Conservation (phyloP, 2,888 invertebrate genomes). For the Agriopis aurantiaria region DNA sequence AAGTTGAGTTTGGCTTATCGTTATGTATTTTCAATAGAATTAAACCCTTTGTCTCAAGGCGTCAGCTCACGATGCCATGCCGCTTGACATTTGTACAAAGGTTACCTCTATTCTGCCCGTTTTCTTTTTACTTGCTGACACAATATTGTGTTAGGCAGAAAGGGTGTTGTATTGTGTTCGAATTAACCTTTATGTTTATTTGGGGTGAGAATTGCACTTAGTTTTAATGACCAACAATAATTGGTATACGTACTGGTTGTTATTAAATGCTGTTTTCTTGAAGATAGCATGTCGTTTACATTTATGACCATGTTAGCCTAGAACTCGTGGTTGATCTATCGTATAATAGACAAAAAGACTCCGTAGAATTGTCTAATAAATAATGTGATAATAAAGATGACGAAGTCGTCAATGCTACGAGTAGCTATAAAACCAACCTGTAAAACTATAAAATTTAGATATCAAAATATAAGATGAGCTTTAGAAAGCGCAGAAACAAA, state of each 20-base stretch:
- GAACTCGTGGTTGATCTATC: constrained; percentile 28
- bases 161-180: constrained; percentile 76
- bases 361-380: constrained; percentile 61
- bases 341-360: constrained; percentile 35
- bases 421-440: constrained; percentile 70
- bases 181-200: constrained; percentile 49
- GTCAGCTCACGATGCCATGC: constrained; percentile 68
- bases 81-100: constrained; percentile 84
- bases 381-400: constrained; percentile 70
- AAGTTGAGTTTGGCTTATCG: constrained; percentile 65
- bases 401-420: constrained; percentile 62
- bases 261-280: constrained; percentile 20
- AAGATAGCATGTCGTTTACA: constrained; percentile 31
- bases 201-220: constrained; percentile 37
- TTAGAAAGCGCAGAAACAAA: constrained; percentile 70
- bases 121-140: constrained; percentile 80
- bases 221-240: constrained; percentile 24
- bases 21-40: constrained; percentile 64
- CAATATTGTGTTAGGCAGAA: constrained; percentile 73
- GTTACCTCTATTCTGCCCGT: constrained; percentile 76
- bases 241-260: constrained; percentile 20
- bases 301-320: constrained; percentile 40
- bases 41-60: constrained; percentile 84
- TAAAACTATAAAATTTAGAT: constrained; percentile 72
- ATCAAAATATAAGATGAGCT: constrained; percentile 66